Evolutionary conservation across 1,140 invertebrate species (phyloP).

Genomic region (Chironomus tepperi): DNA sequence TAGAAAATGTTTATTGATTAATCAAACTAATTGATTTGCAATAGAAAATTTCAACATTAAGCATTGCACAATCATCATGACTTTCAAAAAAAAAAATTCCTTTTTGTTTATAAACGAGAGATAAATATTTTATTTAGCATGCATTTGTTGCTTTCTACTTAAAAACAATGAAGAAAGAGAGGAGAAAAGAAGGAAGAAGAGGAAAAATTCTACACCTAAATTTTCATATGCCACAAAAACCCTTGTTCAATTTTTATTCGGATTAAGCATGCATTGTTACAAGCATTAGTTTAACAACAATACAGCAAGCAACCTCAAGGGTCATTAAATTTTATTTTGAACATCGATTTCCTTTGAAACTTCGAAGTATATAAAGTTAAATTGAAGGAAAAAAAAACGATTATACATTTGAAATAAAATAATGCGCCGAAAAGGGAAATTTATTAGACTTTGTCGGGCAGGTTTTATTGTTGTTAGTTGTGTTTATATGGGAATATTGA

Average conservation of each 20-base stretch:
- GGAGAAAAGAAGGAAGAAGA: too few relatives aligned
- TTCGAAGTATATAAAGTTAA: constrained; percentile 9
- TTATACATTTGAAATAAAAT: constrained; percentile 15
- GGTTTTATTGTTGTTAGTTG: constrained; percentile 13
- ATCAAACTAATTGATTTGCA: constrained; percentile 24
- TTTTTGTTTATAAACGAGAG: neutral
- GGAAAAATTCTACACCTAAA: neutral
- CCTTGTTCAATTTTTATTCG: neutral
- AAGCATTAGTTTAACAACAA: neutral
- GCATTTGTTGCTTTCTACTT: constrained; percentile 12
- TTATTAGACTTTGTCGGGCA: constrained; percentile 12
- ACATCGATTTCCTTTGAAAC: constrained; percentile 12
- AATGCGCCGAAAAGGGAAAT: constrained; percentile 11
- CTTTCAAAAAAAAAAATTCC: neutral
- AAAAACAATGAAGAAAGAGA: neutral
- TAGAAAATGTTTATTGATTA: constrained; percentile 21
- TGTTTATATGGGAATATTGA: constrained; percentile 18
- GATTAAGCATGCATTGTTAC: constrained; percentile 23
- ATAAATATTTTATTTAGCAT: neutral
- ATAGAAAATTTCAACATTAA: constrained; percentile 4
- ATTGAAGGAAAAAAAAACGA: constrained; percentile 13
- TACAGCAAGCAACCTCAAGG: constrained; percentile 6
- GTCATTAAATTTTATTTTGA: constrained; percentile 15
- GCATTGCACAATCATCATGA: constrained; percentile 21
- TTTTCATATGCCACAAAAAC: neutral